Percentiles rank a stretch among this genome's conserved stretches.
phyloP scores from a whole-genome alignment of 2,797 vertebrate species.

The Danio choprae region DNA sequence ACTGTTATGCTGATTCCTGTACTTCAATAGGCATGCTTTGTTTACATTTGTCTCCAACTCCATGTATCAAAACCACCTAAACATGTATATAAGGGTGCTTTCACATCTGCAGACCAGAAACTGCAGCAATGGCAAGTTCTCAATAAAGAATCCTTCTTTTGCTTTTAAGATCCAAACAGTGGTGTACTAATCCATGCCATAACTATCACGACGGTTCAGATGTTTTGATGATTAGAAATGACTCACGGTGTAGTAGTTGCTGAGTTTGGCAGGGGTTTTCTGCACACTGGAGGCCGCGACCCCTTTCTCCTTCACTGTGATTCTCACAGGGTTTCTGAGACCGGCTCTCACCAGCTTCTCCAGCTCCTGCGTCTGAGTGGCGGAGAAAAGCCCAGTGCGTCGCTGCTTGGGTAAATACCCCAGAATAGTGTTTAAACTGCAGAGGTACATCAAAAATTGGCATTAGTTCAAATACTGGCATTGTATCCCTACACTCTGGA shows the following conservation, averaged over 20 bases:
- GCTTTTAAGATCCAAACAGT: too few species aligned
- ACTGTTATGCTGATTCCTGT: too few species aligned
- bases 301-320: slow-evolving; percentile 95
- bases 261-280: slow-evolving; percentile 90
- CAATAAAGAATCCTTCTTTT: too few species aligned
- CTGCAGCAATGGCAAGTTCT: too few species aligned
- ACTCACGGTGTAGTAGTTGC: slow-evolving; percentile 92
- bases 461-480: neutral
- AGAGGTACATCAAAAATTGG: neutral
- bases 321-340: slow-evolving; percentile 94
- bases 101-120: too few species aligned
- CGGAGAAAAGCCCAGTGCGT: slow-evolving; percentile 94
- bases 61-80: too few species aligned
- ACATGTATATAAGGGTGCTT: too few species aligned
- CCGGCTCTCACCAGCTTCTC: slow-evolving; percentile 95
- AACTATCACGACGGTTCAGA: neutral
- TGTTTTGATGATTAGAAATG: neutral
- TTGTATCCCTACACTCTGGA: neutral
- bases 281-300: slow-evolving; percentile 80
- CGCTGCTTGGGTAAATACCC: slow-evolving; percentile 92
- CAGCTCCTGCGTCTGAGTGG: slow-evolving; percentile 96
- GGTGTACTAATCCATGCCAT: neutral
- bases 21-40: too few species aligned
- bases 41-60: too few species aligned
- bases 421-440: slow-evolving; percentile 91